Evolutionary conservation across 2,888 invertebrate genomes (phyloP), one percentile per base, ranked within the genome.

Genomic region (Lepidochrysops patricia): DNA sequence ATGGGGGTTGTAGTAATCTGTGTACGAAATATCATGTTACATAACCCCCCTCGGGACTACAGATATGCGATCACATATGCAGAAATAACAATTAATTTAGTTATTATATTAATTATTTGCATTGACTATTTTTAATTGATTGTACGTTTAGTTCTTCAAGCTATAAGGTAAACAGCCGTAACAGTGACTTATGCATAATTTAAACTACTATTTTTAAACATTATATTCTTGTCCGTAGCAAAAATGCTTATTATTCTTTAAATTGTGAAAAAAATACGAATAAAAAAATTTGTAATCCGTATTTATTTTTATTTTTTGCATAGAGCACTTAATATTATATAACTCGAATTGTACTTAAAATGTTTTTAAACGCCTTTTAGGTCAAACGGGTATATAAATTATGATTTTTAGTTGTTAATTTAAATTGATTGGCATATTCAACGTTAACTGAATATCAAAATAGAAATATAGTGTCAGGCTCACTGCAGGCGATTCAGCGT

Each of bases 1-100:
- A 77, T 71, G 70, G 68, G 65, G 72, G 71, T 69, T 70, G 69
- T 71, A 79, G 80, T 81, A 83, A 82, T 80, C 77, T 82, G 82
- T 82, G 82, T 79, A 82, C 77, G 78, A 76, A 76, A 77, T 75
- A 81, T 78, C 76, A 75, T 70, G 73, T 76, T 78, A 76, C 74
- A 72, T 77, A 76, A 75, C 72, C 52, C 68, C 73, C 75, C 76
- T 73, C 77, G 72, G 68, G 67, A 71, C 71, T 73, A 70, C 68
- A 54, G 54, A 13, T 50, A 29, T 19, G 32, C 19, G 15, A 54
- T 7, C 29, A 32, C 32, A 29, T 29, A 9, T 52, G 13, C 13
- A 19, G 54, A 7, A 54, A 54, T 54, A 54, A 54, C 32, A 54
- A 19, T 15, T 54, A 2, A 15, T n/a, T n/a, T 54, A 32, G 29